Percentiles rank a stretch among this genome's conserved stretches.
Conservation (phyloP, 1,140 invertebrate species). For the Neuroterus valhalla region DNA sequence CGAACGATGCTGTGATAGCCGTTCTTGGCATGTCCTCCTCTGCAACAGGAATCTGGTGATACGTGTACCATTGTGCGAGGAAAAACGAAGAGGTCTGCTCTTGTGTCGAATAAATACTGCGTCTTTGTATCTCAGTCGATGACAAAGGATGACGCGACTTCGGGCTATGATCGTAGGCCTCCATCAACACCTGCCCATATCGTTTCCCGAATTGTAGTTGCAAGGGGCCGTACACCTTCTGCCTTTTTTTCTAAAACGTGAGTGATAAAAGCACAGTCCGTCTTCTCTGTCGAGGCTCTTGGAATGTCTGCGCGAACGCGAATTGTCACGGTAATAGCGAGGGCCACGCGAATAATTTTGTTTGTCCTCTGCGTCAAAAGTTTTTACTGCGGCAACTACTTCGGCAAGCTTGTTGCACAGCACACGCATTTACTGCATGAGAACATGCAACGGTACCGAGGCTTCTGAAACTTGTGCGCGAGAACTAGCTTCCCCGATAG, state of each 20-base stretch:
- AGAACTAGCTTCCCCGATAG: not conserved
- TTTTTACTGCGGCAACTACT: no score
- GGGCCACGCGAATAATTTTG: not conserved
- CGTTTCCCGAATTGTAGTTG: no score
- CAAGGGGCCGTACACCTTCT: no score
- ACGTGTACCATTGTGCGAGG: no score
- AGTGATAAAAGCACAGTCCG: slow-evolving; percentile 33
- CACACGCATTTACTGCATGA: not conserved
- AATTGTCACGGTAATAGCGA: not conserved
- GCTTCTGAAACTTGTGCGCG: not conserved
- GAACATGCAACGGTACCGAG: not conserved
- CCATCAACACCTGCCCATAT: no score
- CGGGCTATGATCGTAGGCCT: slow-evolving; percentile 37
- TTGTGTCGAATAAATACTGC: slow-evolving; percentile 45
- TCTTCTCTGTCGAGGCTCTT: not conserved
- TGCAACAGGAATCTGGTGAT: no score
- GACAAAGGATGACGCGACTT: slow-evolving; percentile 42
- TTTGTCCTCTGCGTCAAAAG: not conserved
- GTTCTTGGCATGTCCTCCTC: no score
- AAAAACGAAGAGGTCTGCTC: slow-evolving; percentile 44
- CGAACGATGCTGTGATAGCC: no score
- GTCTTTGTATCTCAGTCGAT: no score
- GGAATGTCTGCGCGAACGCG: not conserved
- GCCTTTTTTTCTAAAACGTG: slow-evolving; percentile 31
- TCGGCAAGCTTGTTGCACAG: not conserved